Conservation (phyloP, 2,113 vertebrate species). For the Cryptotis parvus region DNA sequence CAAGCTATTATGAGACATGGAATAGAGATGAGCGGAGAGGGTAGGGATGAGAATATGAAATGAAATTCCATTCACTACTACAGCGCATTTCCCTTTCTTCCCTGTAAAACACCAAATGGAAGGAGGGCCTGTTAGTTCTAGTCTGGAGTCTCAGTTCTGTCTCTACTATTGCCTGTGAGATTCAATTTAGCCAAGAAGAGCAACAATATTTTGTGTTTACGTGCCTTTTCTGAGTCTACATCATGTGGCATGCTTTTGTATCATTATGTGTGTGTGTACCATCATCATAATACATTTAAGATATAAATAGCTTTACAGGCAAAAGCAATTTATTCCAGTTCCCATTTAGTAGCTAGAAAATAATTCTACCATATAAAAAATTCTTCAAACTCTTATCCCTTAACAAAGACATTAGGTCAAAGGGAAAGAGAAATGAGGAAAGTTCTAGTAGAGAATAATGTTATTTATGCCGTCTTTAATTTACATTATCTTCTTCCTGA, state of each 20-base stretch:
- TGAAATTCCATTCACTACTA: background rate
- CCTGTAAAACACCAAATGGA: background rate
- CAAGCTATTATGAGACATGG: background rate
- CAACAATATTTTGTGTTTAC: background rate
- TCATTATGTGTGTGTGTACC: background rate
- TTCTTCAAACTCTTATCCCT: background rate
- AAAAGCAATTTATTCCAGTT: background rate
- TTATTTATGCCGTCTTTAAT: background rate
- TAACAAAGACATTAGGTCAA: slow-evolving; percentile 11
- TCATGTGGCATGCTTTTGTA: background rate
- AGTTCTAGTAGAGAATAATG: background rate
- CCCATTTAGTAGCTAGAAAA: background rate
- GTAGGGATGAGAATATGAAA: background rate
- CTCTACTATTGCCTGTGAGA: background rate
- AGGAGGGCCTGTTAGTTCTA: too few relatives aligned
- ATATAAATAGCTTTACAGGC: background rate
- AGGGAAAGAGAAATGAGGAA: background rate
- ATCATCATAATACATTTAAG: background rate
- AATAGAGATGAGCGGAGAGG: background rate
- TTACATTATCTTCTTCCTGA: background rate
- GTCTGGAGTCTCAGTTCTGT: background rate
- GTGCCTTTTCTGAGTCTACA: background rate
- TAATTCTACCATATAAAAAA: too few relatives aligned
- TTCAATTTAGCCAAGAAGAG: background rate
- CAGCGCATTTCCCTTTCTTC: background rate